A percentile compares a stretch with the other conserved stretches of the same genome.
Conservation (phyloP, 2,888 invertebrate species). For the Blomia tropicalis region DNA sequence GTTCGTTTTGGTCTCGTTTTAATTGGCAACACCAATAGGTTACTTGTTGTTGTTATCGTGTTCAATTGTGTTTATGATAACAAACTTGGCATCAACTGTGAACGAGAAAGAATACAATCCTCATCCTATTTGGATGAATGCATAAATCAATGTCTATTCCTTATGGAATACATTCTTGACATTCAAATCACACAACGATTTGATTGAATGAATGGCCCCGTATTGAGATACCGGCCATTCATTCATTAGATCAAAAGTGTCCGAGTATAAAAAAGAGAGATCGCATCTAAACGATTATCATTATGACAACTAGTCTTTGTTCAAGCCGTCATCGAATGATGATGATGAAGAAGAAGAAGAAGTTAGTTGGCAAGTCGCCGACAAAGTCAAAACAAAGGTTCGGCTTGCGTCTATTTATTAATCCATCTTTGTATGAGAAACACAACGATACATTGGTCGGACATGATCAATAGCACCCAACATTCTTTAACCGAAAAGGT, state of each 20-base stretch:
- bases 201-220: too few relatives aligned
- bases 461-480: conserved; percentile 1
- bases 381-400: background rate
- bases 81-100: background rate
- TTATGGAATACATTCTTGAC: background rate
- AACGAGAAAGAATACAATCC: background rate
- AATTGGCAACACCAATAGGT: too few relatives aligned
- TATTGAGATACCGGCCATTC: too few relatives aligned
- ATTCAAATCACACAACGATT: background rate
- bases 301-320: background rate
- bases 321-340: conserved; percentile 1
- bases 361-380: background rate
- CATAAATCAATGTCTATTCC: conserved; percentile 1
- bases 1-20: too few relatives aligned
- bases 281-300: conserved; percentile 14
- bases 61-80: background rate
- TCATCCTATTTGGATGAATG: too few relatives aligned
- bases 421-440: too few relatives aligned
- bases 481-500: conserved; percentile 15
- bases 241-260: conserved; percentile 9
- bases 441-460: too few relatives aligned
- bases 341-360: background rate
- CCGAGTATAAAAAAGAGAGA: too few relatives aligned
- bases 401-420: background rate
- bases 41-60: background rate